phyloP scores from a whole-genome alignment of 2,888 invertebrate species.

The Netelia fuscicornis region DNA sequence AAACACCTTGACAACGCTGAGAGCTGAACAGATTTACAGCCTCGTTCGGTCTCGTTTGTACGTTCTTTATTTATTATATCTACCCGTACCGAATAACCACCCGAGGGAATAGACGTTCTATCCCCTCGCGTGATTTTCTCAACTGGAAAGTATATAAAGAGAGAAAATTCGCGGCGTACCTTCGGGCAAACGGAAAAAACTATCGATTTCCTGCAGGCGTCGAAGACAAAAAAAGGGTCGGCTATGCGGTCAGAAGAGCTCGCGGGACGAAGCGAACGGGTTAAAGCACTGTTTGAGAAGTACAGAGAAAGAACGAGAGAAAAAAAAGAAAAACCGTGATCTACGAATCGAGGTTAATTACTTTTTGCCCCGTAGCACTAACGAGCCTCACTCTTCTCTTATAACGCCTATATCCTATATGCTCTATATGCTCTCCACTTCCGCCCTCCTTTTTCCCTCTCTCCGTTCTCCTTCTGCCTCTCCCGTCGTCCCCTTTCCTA shows the following conservation, averaged over 20 bases:
- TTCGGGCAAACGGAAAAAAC: conserved; percentile 3
- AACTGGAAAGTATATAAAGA: conserved; percentile 12
- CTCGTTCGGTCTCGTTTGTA: neutral
- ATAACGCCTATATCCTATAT: conserved; percentile 18
- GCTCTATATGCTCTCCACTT: conserved; percentile 40
- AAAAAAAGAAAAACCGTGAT: conserved; percentile 44
- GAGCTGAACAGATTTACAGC: neutral
- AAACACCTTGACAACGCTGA: neutral
- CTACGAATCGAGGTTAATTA: conserved; percentile 64
- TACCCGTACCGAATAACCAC: neutral
- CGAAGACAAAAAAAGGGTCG: conserved; percentile 33
- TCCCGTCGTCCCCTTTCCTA: conserved; percentile 5
- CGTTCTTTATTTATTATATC: conserved; percentile 4
- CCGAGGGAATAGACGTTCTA: neutral
- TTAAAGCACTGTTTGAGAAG: conserved; percentile 37
- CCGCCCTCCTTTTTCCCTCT: neutral
- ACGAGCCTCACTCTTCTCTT: conserved; percentile 45
- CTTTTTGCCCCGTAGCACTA: conserved; percentile 63
- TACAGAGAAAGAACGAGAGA: conserved; percentile 28
- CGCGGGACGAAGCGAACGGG: neutral
- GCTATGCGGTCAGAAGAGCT: conserved; percentile 36
- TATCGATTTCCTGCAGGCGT: conserved; percentile 33
- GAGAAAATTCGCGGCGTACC: neutral
- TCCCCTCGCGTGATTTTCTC: conserved; percentile 7
- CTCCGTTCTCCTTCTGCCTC: conserved; percentile 8